These are phyloP conservation scores for Platorchestia sp. DNA, from an alignment of 1,140 invertebrate genomes.

Conservation along the genomic window DNA sequence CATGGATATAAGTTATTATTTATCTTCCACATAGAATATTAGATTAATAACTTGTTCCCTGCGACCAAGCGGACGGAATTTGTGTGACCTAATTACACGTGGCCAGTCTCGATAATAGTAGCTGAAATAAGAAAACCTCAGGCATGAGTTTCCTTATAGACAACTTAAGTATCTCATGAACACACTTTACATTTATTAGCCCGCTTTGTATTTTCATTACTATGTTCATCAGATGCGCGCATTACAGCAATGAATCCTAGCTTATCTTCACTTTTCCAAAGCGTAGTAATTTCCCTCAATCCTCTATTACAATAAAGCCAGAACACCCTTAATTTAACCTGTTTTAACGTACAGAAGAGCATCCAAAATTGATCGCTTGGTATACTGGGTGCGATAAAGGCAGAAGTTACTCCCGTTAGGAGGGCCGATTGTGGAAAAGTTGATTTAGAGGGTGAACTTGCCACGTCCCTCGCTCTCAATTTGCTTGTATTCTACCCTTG, in stretches of 20 bases:
- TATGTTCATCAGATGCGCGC: not conserved
- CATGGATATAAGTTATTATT: not conserved
- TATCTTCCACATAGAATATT: not conserved
- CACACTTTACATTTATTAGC: not conserved
- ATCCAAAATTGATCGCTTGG: not conserved
- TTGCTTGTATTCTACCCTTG: not conserved
- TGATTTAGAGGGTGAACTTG: not conserved
- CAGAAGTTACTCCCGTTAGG: not conserved
- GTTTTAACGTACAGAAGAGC: not conserved
- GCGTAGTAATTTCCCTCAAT: not conserved
- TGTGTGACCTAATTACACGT: not conserved
- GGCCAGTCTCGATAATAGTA: not conserved
- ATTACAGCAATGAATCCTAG: not conserved
- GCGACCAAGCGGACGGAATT: not conserved
- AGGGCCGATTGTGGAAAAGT: not conserved
- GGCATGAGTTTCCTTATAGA: too few species aligned
- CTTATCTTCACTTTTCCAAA: not conserved
- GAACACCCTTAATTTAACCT: not conserved
- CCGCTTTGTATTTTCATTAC: not conserved
- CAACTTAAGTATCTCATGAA: not conserved
- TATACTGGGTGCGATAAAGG: not conserved
- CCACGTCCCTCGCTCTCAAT: not conserved
- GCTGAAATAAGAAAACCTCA: not conserved
- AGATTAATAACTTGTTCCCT: not conserved
- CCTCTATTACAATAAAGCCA: not conserved